phyloP scores from a whole-genome alignment of 2,888 invertebrate species.

The Bembecia ichneumoniformis region DNA sequence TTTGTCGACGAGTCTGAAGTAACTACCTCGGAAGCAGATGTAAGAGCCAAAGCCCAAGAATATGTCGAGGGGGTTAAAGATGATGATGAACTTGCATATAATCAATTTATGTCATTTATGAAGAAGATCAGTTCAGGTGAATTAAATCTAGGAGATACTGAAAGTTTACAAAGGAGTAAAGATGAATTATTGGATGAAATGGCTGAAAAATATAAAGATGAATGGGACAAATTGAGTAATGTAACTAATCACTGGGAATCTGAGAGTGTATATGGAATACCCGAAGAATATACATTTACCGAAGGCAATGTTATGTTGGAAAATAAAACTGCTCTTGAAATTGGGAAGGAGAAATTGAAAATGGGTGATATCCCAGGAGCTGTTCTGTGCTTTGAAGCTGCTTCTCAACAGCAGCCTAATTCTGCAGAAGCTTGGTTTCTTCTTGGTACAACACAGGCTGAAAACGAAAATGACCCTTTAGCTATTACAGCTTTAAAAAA shows the following conservation, averaged over 20 bases:
- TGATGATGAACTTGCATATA: conserved; percentile 80
- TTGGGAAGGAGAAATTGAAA: conserved; percentile 86
- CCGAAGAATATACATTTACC: conserved; percentile 82
- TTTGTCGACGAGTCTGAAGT: conserved; percentile 51
- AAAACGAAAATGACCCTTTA: conserved; percentile 96
- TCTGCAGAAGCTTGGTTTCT: conserved; percentile 89
- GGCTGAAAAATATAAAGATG: conserved; percentile 77
- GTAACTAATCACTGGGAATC: conserved; percentile 78
- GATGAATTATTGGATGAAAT: conserved; percentile 62
- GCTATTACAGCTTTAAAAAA: conserved; percentile 93
- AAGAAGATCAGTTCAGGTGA: conserved; percentile 81
- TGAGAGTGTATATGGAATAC: conserved; percentile 53
- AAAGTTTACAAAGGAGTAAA: conserved; percentile 46
- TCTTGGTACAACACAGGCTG: conserved; percentile 93
- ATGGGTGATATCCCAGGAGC: conserved; percentile 95
- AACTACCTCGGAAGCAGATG: conserved; percentile 34
- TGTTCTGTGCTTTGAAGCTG: conserved; percentile 96
- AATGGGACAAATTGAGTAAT: conserved; percentile 84
- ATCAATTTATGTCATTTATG: conserved; percentile 90
- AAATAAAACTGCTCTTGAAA: conserved; percentile 83
- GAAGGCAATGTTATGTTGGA: conserved; percentile 90
- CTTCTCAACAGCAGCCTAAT: conserved; percentile 85
- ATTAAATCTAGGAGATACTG: conserved; percentile 51
- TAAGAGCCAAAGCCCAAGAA: conserved; percentile 71
- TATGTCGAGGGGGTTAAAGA: conserved; percentile 70